These are phyloP conservation scores for Catocala nupta DNA, from an alignment of 2,888 invertebrate species.

Conservation along the genomic window DNA sequence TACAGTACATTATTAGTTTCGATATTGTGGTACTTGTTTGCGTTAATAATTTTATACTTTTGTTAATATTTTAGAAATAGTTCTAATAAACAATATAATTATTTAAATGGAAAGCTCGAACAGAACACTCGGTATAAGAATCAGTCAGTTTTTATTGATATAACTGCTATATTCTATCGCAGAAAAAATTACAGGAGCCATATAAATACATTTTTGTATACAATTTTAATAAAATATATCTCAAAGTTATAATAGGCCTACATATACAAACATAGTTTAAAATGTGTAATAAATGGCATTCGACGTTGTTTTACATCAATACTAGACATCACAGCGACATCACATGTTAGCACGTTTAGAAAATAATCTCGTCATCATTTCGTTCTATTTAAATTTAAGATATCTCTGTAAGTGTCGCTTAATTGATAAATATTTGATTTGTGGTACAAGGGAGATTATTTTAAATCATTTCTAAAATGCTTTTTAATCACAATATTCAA, in stretches of 20 bases:
- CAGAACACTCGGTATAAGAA: constrained; percentile 38
- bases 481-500: constrained; percentile 76
- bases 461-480: constrained; percentile 80
- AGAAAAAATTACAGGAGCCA: constrained; percentile 52
- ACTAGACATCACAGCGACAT: constrained; percentile 56
- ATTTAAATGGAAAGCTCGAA: constrained; percentile 51
- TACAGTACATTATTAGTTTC: constrained; percentile 73
- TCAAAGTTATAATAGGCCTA: constrained; percentile 60
- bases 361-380: constrained; percentile 60
- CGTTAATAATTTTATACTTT: constrained; percentile 72
- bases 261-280: constrained; percentile 43
- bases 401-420: constrained; percentile 76
- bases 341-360: constrained; percentile 58
- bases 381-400: constrained; percentile 51
- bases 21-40: constrained; percentile 68
- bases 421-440: constrained; percentile 70
- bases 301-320: constrained; percentile 42
- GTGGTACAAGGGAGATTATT: constrained; percentile 81
- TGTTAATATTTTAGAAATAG: constrained; percentile 67
- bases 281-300: constrained; percentile 41
- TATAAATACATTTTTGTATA: constrained; percentile 71
- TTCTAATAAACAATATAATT: constrained; percentile 50
- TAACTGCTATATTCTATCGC: constrained; percentile 42
- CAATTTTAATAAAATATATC: constrained; percentile 58
- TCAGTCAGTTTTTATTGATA: constrained; percentile 46